These are phyloP conservation scores for Parapsyche elsis DNA, from an alignment of 1,140 invertebrate species.

Conservation along the genomic window DNA sequence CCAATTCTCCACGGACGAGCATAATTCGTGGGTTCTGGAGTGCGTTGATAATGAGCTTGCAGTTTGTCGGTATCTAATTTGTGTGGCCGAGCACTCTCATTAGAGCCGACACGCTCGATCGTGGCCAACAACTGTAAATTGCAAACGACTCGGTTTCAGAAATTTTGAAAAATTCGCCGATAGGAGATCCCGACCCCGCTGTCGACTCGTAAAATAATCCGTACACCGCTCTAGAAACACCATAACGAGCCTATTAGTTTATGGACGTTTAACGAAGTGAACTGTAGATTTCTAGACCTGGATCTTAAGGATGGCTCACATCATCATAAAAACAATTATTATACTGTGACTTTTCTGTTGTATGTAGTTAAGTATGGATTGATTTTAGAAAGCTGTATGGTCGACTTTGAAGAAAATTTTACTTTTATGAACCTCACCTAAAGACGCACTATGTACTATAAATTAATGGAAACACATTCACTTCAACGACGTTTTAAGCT, in stretches of 20 bases:
- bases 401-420: no score
- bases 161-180: neutral
- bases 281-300: no score
- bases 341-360: no score
- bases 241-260: neutral
- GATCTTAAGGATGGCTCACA: no score
- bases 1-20: neutral
- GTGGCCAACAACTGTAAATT: neutral
- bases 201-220: neutral
- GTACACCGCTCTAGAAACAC: neutral
- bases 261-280: no score
- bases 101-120: constrained; percentile 9
- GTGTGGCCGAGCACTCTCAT: constrained; percentile 26
- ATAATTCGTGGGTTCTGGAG: neutral
- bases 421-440: no score
- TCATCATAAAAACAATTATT: no score
- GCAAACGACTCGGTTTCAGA: neutral
- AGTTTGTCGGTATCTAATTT: constrained; percentile 33
- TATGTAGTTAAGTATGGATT: no score
- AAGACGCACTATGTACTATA: no score
- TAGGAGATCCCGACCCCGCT: neutral
- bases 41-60: constrained; percentile 10
- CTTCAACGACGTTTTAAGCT: no score
- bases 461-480: no score
- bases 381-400: no score